Conservation (phyloP, 2,888 invertebrate genomes). For the Parnassius orleans region DNA sequence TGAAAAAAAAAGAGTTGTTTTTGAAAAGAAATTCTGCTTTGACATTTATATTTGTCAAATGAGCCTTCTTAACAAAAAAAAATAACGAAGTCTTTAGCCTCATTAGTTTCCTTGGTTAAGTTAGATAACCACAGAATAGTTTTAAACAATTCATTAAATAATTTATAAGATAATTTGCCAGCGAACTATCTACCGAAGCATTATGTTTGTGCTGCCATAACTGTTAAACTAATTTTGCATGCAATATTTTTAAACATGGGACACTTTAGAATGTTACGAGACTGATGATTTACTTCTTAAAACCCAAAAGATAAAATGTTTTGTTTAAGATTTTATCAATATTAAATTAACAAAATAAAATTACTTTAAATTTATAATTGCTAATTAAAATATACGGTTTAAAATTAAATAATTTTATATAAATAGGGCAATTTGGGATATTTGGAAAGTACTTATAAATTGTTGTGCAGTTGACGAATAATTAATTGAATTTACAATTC, state of each 20-base stretch:
- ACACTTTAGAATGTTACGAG: not conserved
- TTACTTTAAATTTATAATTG: not conserved
- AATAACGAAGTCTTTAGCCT: too few relatives aligned
- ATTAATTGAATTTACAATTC: conserved; percentile 18
- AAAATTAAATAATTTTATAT: not conserved
- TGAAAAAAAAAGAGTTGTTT: too few relatives aligned
- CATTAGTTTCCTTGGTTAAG: too few relatives aligned
- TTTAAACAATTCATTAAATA: too few relatives aligned
- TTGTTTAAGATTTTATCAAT: not conserved
- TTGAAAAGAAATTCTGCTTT: too few relatives aligned
- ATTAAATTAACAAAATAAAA: too few relatives aligned
- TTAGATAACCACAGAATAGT: too few relatives aligned
- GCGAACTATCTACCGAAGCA: not conserved
- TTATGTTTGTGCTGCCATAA: conserved; percentile 18
- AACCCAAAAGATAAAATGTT: not conserved
- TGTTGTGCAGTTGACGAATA: conserved; percentile 8
- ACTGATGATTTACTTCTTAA: conserved; percentile 22
- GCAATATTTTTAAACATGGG: not conserved
- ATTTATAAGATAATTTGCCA: too few relatives aligned
- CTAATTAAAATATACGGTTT: not conserved
- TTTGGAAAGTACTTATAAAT: conserved; percentile 23
- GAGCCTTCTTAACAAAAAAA: too few relatives aligned
- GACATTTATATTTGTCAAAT: too few relatives aligned
- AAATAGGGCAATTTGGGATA: conserved; percentile 21
- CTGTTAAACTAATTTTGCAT: too few relatives aligned